Evolutionary conservation across 2,888 invertebrate species (phyloP), one percentile per base, ranked within the genome.

Genomic region (Tridacna gigas): DNA sequence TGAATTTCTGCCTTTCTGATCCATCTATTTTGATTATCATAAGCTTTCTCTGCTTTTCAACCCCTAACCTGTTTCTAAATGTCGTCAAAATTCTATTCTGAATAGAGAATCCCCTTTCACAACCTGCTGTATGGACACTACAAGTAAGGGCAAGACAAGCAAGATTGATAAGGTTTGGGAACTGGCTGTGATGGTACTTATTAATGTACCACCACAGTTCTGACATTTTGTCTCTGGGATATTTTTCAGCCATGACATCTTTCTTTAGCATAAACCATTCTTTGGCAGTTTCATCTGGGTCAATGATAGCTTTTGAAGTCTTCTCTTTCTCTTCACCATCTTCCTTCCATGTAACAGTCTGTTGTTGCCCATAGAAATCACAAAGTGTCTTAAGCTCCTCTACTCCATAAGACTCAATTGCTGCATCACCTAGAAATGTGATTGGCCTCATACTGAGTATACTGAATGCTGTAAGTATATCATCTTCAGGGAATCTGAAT

Each of bases 1-100:
- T 13, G 11, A 69, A 69, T 18, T 28, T 66, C 26, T 26, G 26
- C 66, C 66, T 66, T 7, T 66, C 66, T 25, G 26, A 26, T 25
- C 66, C 66, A 69, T 69, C 37, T 26, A 69, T 48, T 48, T 74
- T 74, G 13, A 74, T 37, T 26, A 18, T 13, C 77, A 76, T 48
- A 18, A 79, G 76, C 37, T 75, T 56, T 3, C 51, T 18, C 48
- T 75, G 82, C 9, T n/a, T 82, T n/a, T 79, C 79, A 63, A 69
- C 20, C 47, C 18, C 48, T 7, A 82, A 67, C 83, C 88, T 89
- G 82, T 71, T 88, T 80, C 60, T 83, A 28, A 45, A 77, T 74
- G 56, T 79, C 20, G 56, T 65, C 0, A 76, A 65, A 25, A 82
- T 75, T 71, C 26, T 65, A 20, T 82, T 82, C 37, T 82, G 78